A percentile compares a stretch with the other conserved stretches of the same genome.
These are phyloP conservation scores for Rostratula benghalensis DNA, from an alignment of 2,113 vertebrate species.

Conservation along the genomic window DNA sequence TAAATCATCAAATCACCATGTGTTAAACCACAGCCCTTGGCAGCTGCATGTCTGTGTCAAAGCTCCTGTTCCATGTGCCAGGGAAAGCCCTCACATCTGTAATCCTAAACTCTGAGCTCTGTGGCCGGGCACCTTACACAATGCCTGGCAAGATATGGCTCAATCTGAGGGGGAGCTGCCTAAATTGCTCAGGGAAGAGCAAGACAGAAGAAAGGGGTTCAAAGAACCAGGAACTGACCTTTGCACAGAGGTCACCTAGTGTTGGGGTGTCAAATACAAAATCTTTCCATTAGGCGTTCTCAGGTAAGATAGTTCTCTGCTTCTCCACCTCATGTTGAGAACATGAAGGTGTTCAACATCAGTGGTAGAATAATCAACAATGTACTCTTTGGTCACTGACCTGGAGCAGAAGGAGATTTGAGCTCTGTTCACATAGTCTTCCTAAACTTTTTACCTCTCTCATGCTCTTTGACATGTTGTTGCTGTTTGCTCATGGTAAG, in stretches of 20 bases:
- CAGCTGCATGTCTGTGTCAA: not conserved
- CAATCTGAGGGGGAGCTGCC: fast-evolving
- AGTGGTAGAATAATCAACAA: not conserved
- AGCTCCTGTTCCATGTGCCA: not conserved
- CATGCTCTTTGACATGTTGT: not conserved
- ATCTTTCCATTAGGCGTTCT: not conserved
- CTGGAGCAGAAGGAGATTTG: not conserved
- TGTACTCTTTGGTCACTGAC: not conserved
- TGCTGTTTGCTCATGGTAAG: not conserved
- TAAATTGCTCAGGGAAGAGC: not conserved
- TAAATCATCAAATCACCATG: not conserved
- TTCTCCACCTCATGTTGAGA: not conserved
- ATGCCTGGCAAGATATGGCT: not conserved
- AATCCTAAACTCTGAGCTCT: not conserved
- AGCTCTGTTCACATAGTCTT: not conserved
- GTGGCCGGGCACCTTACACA: fast-evolving
- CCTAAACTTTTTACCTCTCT: not conserved
- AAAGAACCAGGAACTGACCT: not conserved
- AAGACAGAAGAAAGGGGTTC: not conserved
- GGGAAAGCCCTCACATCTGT: not conserved
- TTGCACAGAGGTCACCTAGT: not conserved
- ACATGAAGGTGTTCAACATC: not conserved
- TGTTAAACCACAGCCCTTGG: not conserved
- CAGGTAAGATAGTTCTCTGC: not conserved
- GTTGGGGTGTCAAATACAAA: not conserved